Conservation (phyloP, 2,888 invertebrate genomes). For the Pollenia angustigena region DNA sequence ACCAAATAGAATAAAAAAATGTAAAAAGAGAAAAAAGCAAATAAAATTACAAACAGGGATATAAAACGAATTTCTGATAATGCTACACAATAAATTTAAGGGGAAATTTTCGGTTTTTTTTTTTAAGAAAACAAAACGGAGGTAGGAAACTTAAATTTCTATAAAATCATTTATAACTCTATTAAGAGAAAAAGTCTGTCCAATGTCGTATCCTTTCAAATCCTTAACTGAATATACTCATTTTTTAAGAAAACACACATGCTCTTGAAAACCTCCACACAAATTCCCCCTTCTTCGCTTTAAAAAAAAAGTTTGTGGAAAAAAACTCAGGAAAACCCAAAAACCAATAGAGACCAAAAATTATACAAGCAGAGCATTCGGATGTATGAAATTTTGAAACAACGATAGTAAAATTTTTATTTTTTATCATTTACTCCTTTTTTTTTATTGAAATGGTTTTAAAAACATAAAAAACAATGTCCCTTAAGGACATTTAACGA, state of each 20-base stretch:
- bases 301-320: slow-evolving; percentile 35
- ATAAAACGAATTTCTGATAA: slow-evolving; percentile 7
- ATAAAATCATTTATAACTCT: neutral
- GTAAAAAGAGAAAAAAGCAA: slow-evolving; percentile 30
- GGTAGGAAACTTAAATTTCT: neutral
- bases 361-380: slow-evolving; percentile 39
- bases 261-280: neutral
- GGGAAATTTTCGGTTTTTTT: neutral
- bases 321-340: slow-evolving; percentile 7
- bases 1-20: slow-evolving; percentile 55
- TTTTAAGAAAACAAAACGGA: neutral
- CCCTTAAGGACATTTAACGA: slow-evolving; percentile 72
- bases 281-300: neutral
- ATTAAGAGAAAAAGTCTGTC: neutral
- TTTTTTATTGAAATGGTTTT: slow-evolving; percentile 38
- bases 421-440: slow-evolving; percentile 50
- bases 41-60: neutral
- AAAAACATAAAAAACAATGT: slow-evolving; percentile 57
- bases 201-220: neutral
- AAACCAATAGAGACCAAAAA: slow-evolving; percentile 65
- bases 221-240: neutral
- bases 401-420: slow-evolving; percentile 63
- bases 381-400: slow-evolving; percentile 63
- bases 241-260: neutral
- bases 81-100: slow-evolving; percentile 5